Conservation (phyloP, 2,113 vertebrate species). For the Tachysurus vachellii region DNA sequence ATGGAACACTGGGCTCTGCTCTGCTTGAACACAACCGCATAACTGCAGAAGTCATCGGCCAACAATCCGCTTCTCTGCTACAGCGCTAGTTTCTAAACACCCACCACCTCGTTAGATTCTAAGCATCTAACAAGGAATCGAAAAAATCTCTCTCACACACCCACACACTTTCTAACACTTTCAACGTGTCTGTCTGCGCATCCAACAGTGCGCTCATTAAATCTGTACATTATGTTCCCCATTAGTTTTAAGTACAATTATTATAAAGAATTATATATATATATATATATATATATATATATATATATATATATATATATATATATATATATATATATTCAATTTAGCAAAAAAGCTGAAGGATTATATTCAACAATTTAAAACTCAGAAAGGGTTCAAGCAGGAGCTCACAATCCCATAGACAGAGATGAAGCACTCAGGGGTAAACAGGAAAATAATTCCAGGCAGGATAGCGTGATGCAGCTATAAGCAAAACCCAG, state of each 20-base stretch:
- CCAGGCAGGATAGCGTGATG: neutral
- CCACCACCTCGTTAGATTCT: constrained; percentile 12
- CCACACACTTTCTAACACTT: constrained; percentile 28
- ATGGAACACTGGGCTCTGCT: too few relatives aligned
- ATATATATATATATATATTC: neutral
- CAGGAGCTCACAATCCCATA: neutral
- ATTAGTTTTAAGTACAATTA: neutral
- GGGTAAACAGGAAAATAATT: neutral
- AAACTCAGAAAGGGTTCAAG: neutral
- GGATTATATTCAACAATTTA: neutral
- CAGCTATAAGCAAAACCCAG: neutral
- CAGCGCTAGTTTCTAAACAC: neutral
- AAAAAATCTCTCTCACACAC: constrained; percentile 20
- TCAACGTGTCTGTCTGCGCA: neutral
- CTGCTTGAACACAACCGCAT: neutral
- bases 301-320: neutral
- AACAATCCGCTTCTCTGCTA: neutral
- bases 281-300: neutral
- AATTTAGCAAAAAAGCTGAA: neutral
- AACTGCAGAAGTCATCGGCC: neutral
- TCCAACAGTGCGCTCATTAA: neutral
- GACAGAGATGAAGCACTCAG: neutral
- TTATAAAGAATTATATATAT: neutral
- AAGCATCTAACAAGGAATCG: neutral
- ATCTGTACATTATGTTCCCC: neutral